Conservation (phyloP, 2,113 vertebrate species). For the Pluvialis apricaria region DNA sequence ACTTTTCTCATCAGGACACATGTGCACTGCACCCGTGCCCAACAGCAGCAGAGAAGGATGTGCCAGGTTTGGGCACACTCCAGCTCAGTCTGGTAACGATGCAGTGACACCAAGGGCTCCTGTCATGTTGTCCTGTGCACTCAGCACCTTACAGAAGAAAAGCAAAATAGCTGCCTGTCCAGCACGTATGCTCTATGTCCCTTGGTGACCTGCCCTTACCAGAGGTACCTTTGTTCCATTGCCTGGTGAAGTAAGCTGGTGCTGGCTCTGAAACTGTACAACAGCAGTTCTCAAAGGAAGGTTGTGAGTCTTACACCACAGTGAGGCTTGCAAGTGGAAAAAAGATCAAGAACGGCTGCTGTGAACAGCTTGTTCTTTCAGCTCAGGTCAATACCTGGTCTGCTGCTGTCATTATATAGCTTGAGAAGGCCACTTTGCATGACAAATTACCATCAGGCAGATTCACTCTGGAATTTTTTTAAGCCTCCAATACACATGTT, state of each 20-base stretch:
- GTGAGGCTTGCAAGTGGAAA: not conserved
- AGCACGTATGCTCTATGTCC: not conserved
- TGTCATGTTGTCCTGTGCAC: not conserved
- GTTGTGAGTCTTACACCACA: not conserved
- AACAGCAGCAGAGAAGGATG: not conserved
- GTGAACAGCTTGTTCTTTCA: not conserved
- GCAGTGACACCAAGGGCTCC: not conserved
- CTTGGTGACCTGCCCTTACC: not conserved
- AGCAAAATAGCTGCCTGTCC: not conserved
- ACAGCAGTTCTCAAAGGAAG: not conserved
- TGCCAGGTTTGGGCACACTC: not conserved
- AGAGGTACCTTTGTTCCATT: not conserved
- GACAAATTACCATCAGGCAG: not conserved
- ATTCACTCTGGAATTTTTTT: not conserved
- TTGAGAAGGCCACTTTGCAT: not conserved
- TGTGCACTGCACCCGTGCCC: accelerated
- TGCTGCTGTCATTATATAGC: not conserved
- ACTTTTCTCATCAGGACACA: accelerated
- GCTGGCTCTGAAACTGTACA: not conserved
- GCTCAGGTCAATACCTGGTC: not conserved
- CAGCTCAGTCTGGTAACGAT: not conserved
- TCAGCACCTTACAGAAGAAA: not conserved
- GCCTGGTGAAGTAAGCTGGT: not conserved
- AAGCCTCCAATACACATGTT: not conserved
- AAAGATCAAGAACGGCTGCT: not conserved